Evolutionary conservation across 2,113 vertebrate species (phyloP).

Genomic region (Pyrgilauda ruficollis): DNA sequence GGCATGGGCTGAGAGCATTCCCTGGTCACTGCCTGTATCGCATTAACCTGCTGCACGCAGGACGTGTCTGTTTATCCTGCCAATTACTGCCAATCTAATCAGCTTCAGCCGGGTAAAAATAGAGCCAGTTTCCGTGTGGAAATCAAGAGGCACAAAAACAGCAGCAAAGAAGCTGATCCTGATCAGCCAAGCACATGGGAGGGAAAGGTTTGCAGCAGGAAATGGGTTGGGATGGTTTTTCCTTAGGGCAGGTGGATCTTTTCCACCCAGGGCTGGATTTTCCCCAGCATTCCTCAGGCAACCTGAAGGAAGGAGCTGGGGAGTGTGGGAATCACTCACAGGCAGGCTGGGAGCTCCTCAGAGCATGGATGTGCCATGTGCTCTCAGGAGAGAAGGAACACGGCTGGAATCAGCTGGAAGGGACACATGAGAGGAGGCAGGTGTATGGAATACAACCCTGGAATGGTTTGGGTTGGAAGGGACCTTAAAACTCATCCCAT

Average conservation of each 20-base stretch:
- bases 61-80: conserved; percentile 49
- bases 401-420: background rate
- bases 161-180: conserved; percentile 53
- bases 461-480: background rate
- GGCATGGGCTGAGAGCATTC: conserved; percentile 1
- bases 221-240: background rate
- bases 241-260: background rate
- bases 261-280: background rate
- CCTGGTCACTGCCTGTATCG: conserved; percentile 36
- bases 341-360: conserved; percentile 11
- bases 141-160: conserved; percentile 44
- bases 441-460: background rate
- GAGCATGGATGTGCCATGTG: background rate
- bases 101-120: conserved; percentile 65
- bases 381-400: background rate
- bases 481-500: background rate
- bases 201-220: background rate
- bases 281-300: background rate
- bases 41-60: conserved; percentile 44
- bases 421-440: fast-evolving
- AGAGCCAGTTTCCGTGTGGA: conserved; percentile 44
- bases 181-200: background rate
- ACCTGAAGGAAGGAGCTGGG: background rate
- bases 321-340: background rate
- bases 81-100: conserved; percentile 67